These are phyloP conservation scores for Athene cunicularia DNA, from an alignment of 2,113 vertebrate species.

Conservation along the genomic window DNA sequence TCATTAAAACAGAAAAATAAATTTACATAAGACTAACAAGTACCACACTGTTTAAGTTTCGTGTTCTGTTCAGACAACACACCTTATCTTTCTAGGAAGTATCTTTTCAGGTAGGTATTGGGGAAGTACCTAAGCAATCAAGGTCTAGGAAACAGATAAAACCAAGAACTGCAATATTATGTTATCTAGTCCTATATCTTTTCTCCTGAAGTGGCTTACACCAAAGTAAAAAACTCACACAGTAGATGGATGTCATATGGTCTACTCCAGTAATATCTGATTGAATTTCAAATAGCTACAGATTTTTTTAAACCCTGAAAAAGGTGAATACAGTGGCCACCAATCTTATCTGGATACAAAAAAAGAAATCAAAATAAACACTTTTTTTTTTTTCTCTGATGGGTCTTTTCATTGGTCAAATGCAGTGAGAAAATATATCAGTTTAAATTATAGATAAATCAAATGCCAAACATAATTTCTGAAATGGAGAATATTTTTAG, in stretches of 20 bases:
- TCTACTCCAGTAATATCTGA: neutral
- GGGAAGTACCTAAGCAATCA: neutral
- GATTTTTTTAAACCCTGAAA: neutral
- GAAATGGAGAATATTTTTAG: conserved; percentile 64
- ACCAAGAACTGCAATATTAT: neutral
- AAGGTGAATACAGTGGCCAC: neutral
- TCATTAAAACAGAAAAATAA: neutral
- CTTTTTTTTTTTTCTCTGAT: neutral
- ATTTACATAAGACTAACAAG: neutral
- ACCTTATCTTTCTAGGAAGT: neutral
- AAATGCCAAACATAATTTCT: conserved; percentile 61
- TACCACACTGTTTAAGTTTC: neutral
- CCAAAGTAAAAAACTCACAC: neutral
- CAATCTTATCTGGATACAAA: neutral
- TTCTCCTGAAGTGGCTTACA: neutral
- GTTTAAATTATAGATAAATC: conserved; percentile 59
- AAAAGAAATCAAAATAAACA: neutral
- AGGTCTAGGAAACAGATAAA: neutral
- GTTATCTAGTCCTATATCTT: neutral
- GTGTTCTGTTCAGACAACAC: neutral
- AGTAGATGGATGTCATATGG: neutral
- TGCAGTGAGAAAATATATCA: neutral
- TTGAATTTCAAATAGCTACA: neutral
- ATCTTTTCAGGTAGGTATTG: neutral
- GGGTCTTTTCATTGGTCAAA: neutral